Evolutionary conservation across 23 tunicate species (phyloP), one percentile per base, ranked within the genome.

Genomic region (Pegea sp.): DNA sequence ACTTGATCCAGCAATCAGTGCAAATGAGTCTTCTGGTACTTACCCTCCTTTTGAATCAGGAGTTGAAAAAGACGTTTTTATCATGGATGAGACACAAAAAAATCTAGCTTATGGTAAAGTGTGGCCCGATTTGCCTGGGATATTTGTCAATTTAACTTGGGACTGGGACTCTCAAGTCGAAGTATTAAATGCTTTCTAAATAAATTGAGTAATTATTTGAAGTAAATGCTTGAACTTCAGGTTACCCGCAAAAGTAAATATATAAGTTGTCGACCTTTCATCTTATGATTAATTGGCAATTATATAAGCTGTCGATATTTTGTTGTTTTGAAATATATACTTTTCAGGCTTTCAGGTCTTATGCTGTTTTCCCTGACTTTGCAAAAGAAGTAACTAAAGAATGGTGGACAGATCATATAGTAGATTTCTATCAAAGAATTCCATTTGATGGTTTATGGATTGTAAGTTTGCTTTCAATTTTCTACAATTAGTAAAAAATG

Each of bases 401-500:
- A 46, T 90, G 99, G 99, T 90, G 99, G 99, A 58, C 27, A 7
- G 58, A 78, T 46, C 55, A 57, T 7, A 67, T 68, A 1, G 86
- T 78, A 2, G 77, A 71, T 5, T 78, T 90, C 58, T 58, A 72
- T 31, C 32, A 67, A 1, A 34, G 86, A 48, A 56, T 90, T 43
- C 65, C 60, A 32, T 90, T 63, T 31, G 99, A 90, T 56, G 99
- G 99, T 22, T 42, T 90, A 25, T 90, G 99, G 99, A 90, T 90
- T 58, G 95, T 84, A 62, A 84, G 95, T 60, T 28, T 38, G 11
- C 46, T 38, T 11, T 38, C 16, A 8, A 8, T 38, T 38, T 38
- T 38, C 16, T 38, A n/a, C n/a, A n/a, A n/a, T n/a, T n/a, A n/a
- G n/a, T n/a, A n/a, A n/a, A n/a, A n/a, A n/a, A n/a, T n/a, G n/a